Evolutionary conservation across 2,113 vertebrate genomes (phyloP).

Genomic region (Mixornis gularis): DNA sequence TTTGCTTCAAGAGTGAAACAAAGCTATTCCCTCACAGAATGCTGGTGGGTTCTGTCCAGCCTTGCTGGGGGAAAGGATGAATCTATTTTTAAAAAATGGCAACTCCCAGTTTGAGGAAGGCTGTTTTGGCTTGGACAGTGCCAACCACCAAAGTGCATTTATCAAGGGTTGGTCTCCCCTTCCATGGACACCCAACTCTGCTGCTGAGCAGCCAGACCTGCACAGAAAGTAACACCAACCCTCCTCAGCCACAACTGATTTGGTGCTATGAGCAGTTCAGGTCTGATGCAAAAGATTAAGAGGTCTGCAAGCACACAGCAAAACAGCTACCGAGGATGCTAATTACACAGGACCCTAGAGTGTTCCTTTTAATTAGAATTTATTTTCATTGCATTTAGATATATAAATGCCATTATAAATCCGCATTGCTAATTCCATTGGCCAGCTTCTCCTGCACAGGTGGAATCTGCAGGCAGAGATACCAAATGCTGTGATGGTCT

Average conservation of each 20-base stretch:
- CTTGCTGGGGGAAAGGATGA: neutral
- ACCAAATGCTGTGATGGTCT: neutral
- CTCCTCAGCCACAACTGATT: neutral
- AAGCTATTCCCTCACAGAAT: neutral
- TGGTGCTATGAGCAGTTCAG: neutral
- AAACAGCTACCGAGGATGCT: neutral
- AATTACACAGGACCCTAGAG: neutral
- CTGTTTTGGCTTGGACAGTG: neutral
- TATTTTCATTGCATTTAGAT: conserved; percentile 24
- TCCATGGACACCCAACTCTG: neutral
- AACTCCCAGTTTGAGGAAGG: neutral
- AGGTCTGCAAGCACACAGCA: conserved; percentile 2
- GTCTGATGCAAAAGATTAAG: neutral
- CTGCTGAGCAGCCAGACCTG: neutral
- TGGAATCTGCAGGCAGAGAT: neutral
- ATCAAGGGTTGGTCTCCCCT: neutral
- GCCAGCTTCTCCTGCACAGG: neutral
- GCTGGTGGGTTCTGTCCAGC: neutral
- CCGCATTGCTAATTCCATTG: neutral
- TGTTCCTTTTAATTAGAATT: conserved; percentile 29
- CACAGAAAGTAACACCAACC: neutral
- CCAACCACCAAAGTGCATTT: neutral
- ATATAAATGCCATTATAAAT: neutral
- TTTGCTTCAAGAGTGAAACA: neutral
- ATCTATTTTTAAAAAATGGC: neutral